Evolutionary conservation across 1,140 invertebrate species (phyloP).

Genomic region (Drosophila truncata): DNA sequence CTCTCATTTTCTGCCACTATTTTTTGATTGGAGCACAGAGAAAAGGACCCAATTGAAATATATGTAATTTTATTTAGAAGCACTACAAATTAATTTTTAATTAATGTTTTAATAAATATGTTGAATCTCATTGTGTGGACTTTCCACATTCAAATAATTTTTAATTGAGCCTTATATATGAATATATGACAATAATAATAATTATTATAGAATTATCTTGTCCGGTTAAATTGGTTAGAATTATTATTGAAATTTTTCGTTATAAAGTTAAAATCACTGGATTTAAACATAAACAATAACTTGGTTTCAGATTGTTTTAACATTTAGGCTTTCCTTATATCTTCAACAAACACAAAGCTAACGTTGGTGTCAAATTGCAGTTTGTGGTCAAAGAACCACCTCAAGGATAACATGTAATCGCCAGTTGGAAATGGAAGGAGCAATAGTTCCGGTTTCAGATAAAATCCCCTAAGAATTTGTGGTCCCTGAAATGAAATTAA

Average conservation of each 20-base stretch:
- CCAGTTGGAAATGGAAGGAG: conserved; percentile 11
- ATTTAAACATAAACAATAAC: no score
- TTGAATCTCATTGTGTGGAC: no score
- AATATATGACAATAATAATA: no score
- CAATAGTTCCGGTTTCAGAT: conserved; percentile 5
- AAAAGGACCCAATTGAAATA: not conserved
- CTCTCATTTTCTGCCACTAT: not conserved
- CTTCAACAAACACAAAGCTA: not conserved
- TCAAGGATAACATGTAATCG: not conserved
- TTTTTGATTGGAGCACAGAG: not conserved
- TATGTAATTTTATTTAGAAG: not conserved
- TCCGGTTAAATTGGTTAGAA: not conserved
- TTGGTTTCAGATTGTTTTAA: not conserved
- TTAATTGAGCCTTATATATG: no score
- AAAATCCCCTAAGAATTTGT: conserved; percentile 2
- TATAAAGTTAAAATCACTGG: no score
- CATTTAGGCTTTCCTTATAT: not conserved
- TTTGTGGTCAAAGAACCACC: not conserved
- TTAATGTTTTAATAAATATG: no score
- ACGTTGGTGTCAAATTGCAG: conserved; percentile 11
- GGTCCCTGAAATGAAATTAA: not conserved
- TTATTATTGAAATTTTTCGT: not conserved
- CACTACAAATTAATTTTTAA: no score
- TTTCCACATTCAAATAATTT: no score
- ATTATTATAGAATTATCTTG: not conserved